Evolutionary conservation across 2,888 invertebrate species (phyloP).

Genomic region (Hipparchia semele): DNA sequence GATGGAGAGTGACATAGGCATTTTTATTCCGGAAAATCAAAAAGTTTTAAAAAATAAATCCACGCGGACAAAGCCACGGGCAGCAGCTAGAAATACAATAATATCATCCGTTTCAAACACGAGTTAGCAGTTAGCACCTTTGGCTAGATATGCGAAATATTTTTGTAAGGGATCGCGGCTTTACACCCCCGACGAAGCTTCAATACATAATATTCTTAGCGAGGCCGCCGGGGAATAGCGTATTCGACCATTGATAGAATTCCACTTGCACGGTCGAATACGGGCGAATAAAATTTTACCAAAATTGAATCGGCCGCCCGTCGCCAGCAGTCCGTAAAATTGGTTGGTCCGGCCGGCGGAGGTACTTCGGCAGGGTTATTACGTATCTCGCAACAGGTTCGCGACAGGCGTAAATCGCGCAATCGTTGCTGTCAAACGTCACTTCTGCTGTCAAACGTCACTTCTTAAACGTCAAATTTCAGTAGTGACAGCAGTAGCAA

Average conservation of each 20-base stretch:
- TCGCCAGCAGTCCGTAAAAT: slow-evolving; percentile 77
- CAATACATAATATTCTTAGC: slow-evolving; percentile 16
- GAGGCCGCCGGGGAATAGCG: slow-evolving; percentile 51
- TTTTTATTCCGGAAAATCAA: no score
- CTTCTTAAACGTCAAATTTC: no score
- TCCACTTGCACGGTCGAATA: slow-evolving; percentile 71
- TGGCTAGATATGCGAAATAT: background rate
- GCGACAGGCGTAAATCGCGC: no score
- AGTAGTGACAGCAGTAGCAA: no score
- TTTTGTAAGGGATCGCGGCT: background rate
- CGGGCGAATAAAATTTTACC: slow-evolving; percentile 78
- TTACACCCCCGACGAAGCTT: background rate
- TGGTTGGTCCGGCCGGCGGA: slow-evolving; percentile 68
- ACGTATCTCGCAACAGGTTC: no score
- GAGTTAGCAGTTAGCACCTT: background rate
- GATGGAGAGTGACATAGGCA: no score
- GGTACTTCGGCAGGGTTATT: slow-evolving; percentile 40
- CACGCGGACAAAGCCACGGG: no score
- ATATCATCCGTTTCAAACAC: no score
- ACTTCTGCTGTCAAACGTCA: no score
- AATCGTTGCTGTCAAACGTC: no score
- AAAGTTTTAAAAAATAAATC: no score
- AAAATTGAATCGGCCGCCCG: slow-evolving; percentile 79
- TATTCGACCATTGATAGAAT: slow-evolving; percentile 68
- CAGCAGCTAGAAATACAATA: no score